Evolutionary conservation across 1,140 invertebrate species (phyloP), one percentile per base, ranked within the genome.

Genomic region (Caenorhabditis inopinata): DNA sequence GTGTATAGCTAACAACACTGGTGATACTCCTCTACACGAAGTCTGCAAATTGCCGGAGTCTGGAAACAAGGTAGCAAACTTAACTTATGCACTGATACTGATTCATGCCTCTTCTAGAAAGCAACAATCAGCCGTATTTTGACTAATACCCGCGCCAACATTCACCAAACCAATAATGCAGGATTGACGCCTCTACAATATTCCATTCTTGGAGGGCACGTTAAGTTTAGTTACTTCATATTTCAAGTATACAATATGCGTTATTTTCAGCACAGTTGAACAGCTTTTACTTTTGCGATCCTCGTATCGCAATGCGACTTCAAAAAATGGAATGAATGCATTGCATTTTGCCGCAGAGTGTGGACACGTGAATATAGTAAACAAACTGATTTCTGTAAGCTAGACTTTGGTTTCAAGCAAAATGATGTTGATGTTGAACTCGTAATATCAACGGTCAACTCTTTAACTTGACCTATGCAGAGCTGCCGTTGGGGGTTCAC

Each of bases 111-210:
- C 5, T 42, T 42, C 14, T 29, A 62, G 58, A 68, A 68, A 68
- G 58, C 58, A 21, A 32, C 58, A 18, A 68, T 79, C 14, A 79
- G 78, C 42, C 62, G 78, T 1, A 74, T 79, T 42, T 46, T 79
- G n/a, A 58, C 51, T 14, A 79, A 79, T 35, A 58, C 32, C 1
- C 45, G 73, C 7, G 38, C 58, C 3, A 79, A 79, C n/a, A 68
- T 68, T 38, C 68, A 42, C 23, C 29, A 48, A 11, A 38, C 74
- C 62, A 51, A 46, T 46, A 79, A 74, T 23, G 9, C 12, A 1
- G 74, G 29, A 18, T n/a, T 47, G 76, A 78, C 76, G 12, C 27
- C 53, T n/a, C 18, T 78, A 2, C 76, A 78, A 16, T 23, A 62
- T 38, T 32, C 76, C 1, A 49, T 78, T 25, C 1, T 27, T 12